Evolutionary conservation across 2,797 vertebrate species (phyloP), one percentile per base, ranked within the genome.

Genomic region (Hapalemur alaotrensis): DNA sequence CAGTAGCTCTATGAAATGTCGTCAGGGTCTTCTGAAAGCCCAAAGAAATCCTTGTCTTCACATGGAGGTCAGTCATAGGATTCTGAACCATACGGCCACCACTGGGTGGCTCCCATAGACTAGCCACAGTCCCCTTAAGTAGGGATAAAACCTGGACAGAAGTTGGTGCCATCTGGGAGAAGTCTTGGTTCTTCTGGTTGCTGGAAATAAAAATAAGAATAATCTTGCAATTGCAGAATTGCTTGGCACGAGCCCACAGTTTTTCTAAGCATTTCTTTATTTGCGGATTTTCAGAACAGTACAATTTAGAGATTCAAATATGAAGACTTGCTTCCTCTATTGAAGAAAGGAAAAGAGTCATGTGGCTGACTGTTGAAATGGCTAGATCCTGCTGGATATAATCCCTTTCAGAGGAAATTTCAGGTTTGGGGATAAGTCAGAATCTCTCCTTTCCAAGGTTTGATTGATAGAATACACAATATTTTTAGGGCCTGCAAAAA

Each of bases 211-310:
- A 48, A 88, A 63, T 67, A 8, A 93, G 54, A 87, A 81, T 79
- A 69, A 70, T 80, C 87, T 57, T 63, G 23, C 32, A 67, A 59
- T 89, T 85, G 20, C 12, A 70, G 22, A 59, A 25, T 32, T 87
- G n/a, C 8, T 38, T 15, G 8, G 69, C 2, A 20, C 22, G 15
- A 52, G n/a, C 38, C 69, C 5, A 11, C 41, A 54, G 72, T 81
- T 52, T 72, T 48, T 15, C 18, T 69, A 89, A 78, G 28, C 22
- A 84, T 67, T 70, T 76, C 48, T 80, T 89, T 90, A 3, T 50
- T 48, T 90, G 61, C 88, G 52, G 20, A 54, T 81, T 93, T 92
- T 85, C n/a, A 79, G 67, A 94, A 89, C 22, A 28, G 48, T 79
- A 32, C 10, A 63, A 30, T 95, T 86, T 84, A 57, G 48, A 92